These are phyloP conservation scores for Drosophila colorata DNA, from an alignment of 2,888 invertebrate species.

Conservation along the genomic window DNA sequence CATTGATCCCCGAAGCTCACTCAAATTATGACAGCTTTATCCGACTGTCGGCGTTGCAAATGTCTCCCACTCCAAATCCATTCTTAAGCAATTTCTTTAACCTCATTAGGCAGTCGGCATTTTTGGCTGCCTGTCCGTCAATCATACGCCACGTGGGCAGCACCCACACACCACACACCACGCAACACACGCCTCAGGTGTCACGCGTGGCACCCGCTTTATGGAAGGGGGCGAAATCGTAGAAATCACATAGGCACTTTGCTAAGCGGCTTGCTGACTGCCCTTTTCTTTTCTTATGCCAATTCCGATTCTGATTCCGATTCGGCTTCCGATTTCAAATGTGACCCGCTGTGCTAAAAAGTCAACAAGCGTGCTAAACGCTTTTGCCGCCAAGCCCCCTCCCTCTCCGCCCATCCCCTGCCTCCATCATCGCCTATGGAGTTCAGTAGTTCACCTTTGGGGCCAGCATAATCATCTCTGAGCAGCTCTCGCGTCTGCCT, in stretches of 20 bases:
- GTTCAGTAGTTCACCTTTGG: constrained; percentile 65
- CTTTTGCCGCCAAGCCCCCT: constrained; percentile 1
- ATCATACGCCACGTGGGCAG: constrained; percentile 63
- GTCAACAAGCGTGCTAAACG: constrained; percentile 69
- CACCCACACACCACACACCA: constrained; percentile 42
- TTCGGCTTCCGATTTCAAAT: constrained; percentile 31
- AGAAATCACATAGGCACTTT: constrained; percentile 61
- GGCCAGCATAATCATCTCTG: constrained; percentile 30
- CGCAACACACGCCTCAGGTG: constrained; percentile 36
- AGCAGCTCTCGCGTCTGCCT: constrained; percentile 23
- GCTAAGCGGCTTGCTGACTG: constrained; percentile 74
- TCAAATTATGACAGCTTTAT: constrained; percentile 48
- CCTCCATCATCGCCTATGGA: constrained; percentile 20
- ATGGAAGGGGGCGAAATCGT: constrained; percentile 59
- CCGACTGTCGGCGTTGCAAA: constrained; percentile 38
- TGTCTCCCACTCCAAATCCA: constrained; percentile 13
- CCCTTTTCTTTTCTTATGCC: constrained; percentile 57
- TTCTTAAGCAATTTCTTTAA: constrained; percentile 50
- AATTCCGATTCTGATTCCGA: constrained; percentile 23
- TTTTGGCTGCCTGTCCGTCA: constrained; percentile 49
- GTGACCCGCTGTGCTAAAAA: constrained; percentile 67
- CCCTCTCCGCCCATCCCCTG: too few species aligned
- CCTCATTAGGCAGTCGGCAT: constrained; percentile 44
- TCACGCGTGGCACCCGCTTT: constrained; percentile 1
- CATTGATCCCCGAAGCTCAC: constrained; percentile 45